Base-by-base conservation (phyloP, 53 echinoderm and acorn worm species). In the Mesocentrotus franciscanus region DNA sequence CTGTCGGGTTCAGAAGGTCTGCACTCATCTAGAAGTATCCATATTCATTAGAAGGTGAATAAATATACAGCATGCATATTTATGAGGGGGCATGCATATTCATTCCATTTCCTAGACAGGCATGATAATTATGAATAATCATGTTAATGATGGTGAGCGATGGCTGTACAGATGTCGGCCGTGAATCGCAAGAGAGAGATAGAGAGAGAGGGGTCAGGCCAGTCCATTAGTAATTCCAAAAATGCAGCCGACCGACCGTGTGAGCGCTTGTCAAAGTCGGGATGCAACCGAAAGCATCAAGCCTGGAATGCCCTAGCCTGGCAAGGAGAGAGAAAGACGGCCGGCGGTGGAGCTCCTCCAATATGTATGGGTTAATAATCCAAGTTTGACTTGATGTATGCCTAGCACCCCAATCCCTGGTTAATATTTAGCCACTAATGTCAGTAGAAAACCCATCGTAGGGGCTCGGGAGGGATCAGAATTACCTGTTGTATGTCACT, bases 211-310 rank as follows among this genome's bases (percentile, higher is more conserved):
- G 42, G 92, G 92, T 92, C 92, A 92, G 56, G 20, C 92, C 75
- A 74, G 92, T 92, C 92, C 92, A 92, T 71, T 71, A 92, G 92
- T n/a, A 92, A 92, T 92, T 92, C 74, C 92, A 92, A 92, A 92
- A 92, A 92, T 92, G 92, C 92, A 74, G 92, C 56, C 56, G 92
- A 34, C 35, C 91, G 62, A 68, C 92, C 35, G 91, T 91, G 91
- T 91, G 91, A 91, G 61, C 66, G 91, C 91, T 91, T 91, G 91
- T 91, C 91, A 91, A 91, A 91, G 68, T 66, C 39, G 10, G 66
- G 91, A 61, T 91, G 87, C 87, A 87, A 87, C 27, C 15, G 87
- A 87, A 87, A 87, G 87, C 87, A 87, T 87, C 91, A 64, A 64
- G 64, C 20, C 91, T 91, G 68, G 91, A 87, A 64, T 91, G 91